These are phyloP conservation scores for Albula goreensis DNA, from an alignment of 2,113 vertebrate species.

Conservation along the genomic window DNA sequence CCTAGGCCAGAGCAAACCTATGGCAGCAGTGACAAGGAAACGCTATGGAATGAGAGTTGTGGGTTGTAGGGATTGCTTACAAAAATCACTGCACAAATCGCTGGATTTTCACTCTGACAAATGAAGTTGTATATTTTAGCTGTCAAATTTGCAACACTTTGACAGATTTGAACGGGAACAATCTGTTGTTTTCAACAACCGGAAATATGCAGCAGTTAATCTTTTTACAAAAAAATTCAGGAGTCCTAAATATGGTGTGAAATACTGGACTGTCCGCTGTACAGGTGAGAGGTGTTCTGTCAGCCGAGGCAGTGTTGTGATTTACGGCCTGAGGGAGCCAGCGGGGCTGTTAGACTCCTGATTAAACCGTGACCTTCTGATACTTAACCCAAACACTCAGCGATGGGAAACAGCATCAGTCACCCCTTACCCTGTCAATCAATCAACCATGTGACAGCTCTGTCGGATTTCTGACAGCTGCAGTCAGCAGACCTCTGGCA, in stretches of 20 bases:
- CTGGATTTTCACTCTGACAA: too few relatives aligned
- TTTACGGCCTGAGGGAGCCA: neutral
- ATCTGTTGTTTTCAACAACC: too few relatives aligned
- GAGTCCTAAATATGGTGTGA: neutral
- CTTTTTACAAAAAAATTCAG: too few relatives aligned
- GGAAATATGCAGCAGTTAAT: too few relatives aligned
- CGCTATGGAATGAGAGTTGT: too few relatives aligned
- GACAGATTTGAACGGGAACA: too few relatives aligned
- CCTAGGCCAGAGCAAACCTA: too few relatives aligned
- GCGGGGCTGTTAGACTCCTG: neutral
- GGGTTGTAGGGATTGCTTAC: too few relatives aligned
- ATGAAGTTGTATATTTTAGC: too few relatives aligned
- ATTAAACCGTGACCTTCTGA: slow-evolving; percentile 1
- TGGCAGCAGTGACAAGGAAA: too few relatives aligned
- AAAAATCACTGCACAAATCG: too few relatives aligned
- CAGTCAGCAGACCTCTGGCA: neutral
- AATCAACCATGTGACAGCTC: neutral
- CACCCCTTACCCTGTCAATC: neutral
- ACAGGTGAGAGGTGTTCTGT: neutral
- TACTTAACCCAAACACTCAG: neutral
- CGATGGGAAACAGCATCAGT: neutral
- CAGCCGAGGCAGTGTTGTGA: neutral
- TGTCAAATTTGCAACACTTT: too few relatives aligned
- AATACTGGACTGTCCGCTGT: neutral
- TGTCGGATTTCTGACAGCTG: neutral